Evolutionary conservation across 2,113 vertebrate species (phyloP), one percentile per base, ranked within the genome.

Genomic region (Alectura lathami): DNA sequence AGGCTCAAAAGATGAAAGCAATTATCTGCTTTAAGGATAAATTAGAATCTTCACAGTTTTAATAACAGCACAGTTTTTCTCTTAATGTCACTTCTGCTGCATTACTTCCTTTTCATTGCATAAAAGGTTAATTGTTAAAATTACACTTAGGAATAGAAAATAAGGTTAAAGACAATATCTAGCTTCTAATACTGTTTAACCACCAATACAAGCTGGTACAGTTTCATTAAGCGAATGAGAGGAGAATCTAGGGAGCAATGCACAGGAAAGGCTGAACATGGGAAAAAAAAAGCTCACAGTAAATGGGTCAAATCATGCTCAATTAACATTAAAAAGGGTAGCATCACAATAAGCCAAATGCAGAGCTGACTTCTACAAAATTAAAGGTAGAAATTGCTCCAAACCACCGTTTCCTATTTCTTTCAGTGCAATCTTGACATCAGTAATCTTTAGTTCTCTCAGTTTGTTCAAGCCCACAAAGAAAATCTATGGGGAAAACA

Each of bases 51-150:
- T n/a, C n/a, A n/a, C n/a, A n/a, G n/a, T 94, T 96, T 96, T 82
- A 96, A 48, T 78, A 96, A 94, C 72, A 92, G 80, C 36, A 57
- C 7, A 30, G 68, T 68, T 91, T 88, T 82, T 54, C 66, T 84
- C 48, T 88, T 77, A 47, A 83, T 75, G 74, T 90, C 77, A 81
- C 63, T 94, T 93, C 48, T 83, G 54, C 62, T 88, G 29, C 12
- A 48, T 89, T 86, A 43, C 26, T 72, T 95, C 36, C 34, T 79
- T 80, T 86, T 75, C 67, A 59, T 45, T 68, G 48, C 51, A 78
- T 34, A 77, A 75, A 69, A 92, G 32, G 42, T 95, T 95, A 96
- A 94, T 92, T 86, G 48, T 90, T 96, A 83, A 94, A 96, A 88
- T 96, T 94, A 88, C 63, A 86, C 45, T 83, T 89, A 48, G 70